Conservation (phyloP, 2,797 vertebrate genomes). For the Melanotaenia parkinsoni region DNA sequence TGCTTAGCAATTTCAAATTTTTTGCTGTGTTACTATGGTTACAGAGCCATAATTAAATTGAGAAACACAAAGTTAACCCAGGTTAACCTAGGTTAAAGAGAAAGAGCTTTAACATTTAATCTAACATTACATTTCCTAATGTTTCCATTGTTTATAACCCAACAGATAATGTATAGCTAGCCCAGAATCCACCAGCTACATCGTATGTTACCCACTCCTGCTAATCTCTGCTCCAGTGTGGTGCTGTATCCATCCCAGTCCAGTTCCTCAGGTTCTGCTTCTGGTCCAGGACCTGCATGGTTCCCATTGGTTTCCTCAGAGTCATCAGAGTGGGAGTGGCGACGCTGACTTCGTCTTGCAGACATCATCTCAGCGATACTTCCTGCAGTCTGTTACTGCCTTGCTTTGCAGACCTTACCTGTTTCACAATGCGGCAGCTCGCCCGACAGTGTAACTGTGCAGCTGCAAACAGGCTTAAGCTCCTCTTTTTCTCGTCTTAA, state of each 20-base stretch:
- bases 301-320: conserved; percentile 63
- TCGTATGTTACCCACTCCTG: conserved; percentile 73
- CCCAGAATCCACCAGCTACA: neutral
- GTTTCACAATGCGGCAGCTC: conserved; percentile 7
- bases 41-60: too few species aligned
- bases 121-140: neutral
- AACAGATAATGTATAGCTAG: neutral
- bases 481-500: conserved; percentile 11
- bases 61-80: too few species aligned
- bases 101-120: neutral
- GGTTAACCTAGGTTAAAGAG: neutral
- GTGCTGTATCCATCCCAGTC: conserved; percentile 84
- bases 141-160: neutral
- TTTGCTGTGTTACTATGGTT: too few species aligned
- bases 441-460: neutral
- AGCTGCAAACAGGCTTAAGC: conserved; percentile 4
- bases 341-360: conserved; percentile 24
- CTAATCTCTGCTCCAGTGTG: conserved; percentile 77
- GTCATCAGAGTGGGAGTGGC: conserved; percentile 64
- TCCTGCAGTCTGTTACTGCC: conserved; percentile 5
- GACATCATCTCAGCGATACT: conserved; percentile 49
- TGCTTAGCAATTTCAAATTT: too few species aligned
- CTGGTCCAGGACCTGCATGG: conserved; percentile 69
- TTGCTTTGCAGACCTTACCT: conserved; percentile 23
- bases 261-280: conserved; percentile 82